Evolutionary conservation across 2,797 vertebrate species (phyloP).

Genomic region (Podarcis lilfordi): DNA sequence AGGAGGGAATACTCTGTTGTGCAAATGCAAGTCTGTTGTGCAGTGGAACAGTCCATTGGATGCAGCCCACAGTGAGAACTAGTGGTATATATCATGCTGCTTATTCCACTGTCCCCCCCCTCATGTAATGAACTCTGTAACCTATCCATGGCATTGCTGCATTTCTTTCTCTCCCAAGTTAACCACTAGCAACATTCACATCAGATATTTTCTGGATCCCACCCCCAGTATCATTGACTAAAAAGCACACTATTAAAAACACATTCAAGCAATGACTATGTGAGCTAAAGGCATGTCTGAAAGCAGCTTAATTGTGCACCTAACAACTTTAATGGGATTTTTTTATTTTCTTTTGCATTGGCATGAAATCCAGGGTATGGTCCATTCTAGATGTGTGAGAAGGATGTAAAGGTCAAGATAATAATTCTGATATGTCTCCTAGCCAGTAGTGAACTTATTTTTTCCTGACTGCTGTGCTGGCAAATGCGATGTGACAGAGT

Average conservation of each 20-base stretch:
- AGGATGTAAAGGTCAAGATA: constrained; percentile 6
- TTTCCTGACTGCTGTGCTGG: not conserved
- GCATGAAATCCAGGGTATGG: not conserved
- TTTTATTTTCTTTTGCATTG: not conserved
- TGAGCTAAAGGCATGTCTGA: not conserved
- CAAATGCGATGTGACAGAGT: not conserved
- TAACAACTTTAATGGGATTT: not conserved
- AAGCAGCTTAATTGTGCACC: not conserved
- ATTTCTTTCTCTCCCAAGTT: not conserved
- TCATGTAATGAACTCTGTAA: not conserved
- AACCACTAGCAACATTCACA: not conserved
- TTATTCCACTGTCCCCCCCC: too few relatives aligned
- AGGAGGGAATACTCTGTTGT: too few relatives aligned
- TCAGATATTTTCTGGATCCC: not conserved
- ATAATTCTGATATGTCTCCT: not conserved
- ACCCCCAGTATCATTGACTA: not conserved
- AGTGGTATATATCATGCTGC: too few relatives aligned
- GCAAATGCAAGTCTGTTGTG: too few relatives aligned
- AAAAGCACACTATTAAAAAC: not conserved
- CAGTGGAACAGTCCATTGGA: too few relatives aligned
- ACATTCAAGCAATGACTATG: not conserved
- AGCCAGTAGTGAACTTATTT: not conserved
- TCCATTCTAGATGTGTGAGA: not conserved
- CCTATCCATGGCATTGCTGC: not conserved
- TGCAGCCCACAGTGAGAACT: too few relatives aligned